A percentile compares a stretch with the other conserved stretches of the same genome.
These are phyloP conservation scores for Hyalella azteca DNA, from an alignment of 2,888 invertebrate species.

Conservation along the genomic window DNA sequence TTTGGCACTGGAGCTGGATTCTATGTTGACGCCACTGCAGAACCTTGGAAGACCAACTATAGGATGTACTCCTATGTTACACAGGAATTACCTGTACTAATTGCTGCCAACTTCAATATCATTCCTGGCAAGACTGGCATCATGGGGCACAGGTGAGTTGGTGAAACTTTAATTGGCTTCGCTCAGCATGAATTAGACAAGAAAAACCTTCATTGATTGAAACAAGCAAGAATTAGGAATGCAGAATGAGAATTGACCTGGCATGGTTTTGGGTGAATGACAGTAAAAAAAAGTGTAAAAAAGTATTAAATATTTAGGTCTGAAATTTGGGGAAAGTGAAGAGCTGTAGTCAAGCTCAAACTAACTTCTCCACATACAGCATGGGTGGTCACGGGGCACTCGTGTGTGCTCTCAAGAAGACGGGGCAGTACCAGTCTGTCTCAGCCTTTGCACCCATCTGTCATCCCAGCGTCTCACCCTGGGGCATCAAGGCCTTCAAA, in stretches of 20 bases:
- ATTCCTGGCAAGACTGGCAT: slow-evolving; percentile 63
- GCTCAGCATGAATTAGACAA: no score
- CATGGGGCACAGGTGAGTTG: slow-evolving; percentile 66
- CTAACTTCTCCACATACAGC: no score
- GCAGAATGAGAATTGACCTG: no score
- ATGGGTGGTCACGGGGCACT: slow-evolving; percentile 99
- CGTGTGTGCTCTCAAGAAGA: slow-evolving; percentile 87
- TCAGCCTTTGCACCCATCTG: slow-evolving; percentile 96
- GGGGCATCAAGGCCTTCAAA: slow-evolving; percentile 84
- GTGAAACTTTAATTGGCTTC: no score
- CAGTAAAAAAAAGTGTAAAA: no score
- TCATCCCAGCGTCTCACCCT: slow-evolving; percentile 82
- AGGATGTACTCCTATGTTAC: slow-evolving; percentile 96
- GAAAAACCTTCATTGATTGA: no score
- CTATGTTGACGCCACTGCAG: slow-evolving; percentile 88
- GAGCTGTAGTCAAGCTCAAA: no score
- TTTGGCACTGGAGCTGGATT: slow-evolving; percentile 96
- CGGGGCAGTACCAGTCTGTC: slow-evolving; percentile 80
- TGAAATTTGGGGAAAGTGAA: no score
- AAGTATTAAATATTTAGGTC: no score
- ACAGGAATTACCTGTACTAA: slow-evolving; percentile 77
- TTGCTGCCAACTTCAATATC: slow-evolving; percentile 77
- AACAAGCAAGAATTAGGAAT: no score
- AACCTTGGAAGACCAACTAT: slow-evolving; percentile 92
- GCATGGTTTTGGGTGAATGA: no score